Base-by-base conservation (phyloP, 2,797 vertebrate species). In the Erpetoichthys calabaricus region DNA sequence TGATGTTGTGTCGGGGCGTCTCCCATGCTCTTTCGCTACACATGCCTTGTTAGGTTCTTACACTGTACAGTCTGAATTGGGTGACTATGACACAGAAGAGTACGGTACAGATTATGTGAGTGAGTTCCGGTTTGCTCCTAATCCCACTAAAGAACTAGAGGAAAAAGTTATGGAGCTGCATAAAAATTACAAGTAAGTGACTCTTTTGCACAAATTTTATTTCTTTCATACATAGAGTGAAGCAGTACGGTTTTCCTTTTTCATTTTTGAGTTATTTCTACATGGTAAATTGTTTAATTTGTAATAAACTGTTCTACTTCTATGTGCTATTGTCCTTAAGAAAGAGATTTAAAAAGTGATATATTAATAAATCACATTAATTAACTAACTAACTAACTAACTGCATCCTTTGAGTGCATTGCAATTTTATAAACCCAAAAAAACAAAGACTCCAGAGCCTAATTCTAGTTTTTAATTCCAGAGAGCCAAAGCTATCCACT, bases 151-250 rank as follows among this genome's bases (percentile, higher is more conserved):
- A 64, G 93, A 96, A 70, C 83, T 97, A 8, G 92, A 97, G 72
- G 93, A 97, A 59, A 97, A 95, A 67, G 91, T 98, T 61, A 86
- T 94, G 1, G 93, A 98, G 56, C 86, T 98, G 51, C 94, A 98
- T 83, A 95, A 94, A 81, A 92, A 83, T 73, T 89, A 97, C 81
- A 94, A 92, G 95, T 98, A 6, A 71, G 84, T n/a, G 2, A 4
- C 25, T 2, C 51, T 42, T 9, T 51, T 45, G 42, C 46, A 7
- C 8, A 42, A 45, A 42, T 25, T 25, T 25, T 25, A 25, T 25
- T 25, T 25, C 25, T 6, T 56, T 3, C 7, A 25, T 9, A 7
- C 53, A 0, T 1, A 0, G 1, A 56, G 44, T 8, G 9, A 0
- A 25, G 25, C 42, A 54, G 42, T 0, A 51, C 4, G 3, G 8